Percentiles rank a stretch among this genome's conserved stretches.
Conservation (phyloP, 2,113 vertebrate species). For the Uropsilus gracilis region DNA sequence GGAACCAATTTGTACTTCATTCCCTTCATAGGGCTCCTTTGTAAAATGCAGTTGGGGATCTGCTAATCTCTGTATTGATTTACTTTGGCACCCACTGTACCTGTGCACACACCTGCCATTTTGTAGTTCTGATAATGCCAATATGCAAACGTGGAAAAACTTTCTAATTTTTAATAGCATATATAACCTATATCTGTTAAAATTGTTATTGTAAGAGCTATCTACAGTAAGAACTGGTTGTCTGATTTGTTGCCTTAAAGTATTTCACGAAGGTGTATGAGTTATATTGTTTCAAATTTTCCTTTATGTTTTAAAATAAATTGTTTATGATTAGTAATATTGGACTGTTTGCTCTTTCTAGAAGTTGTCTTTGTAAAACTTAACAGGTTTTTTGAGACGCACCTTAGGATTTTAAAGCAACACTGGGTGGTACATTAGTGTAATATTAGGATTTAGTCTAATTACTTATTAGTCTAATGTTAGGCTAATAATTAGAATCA, state of each 20-base stretch:
- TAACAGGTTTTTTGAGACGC: background rate
- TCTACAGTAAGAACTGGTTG: background rate
- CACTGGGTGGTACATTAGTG: background rate
- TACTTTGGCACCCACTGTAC: too few relatives aligned
- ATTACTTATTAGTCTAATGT: background rate
- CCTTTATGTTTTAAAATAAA: slow-evolving; percentile 28
- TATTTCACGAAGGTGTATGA: background rate
- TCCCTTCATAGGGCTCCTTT: too few relatives aligned
- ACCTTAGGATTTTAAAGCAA: background rate
- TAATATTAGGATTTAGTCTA: background rate
- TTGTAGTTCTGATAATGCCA: background rate
- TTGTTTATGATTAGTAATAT: background rate
- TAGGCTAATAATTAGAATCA: background rate
- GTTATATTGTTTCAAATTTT: background rate
- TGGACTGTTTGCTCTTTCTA: background rate
- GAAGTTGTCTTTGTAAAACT: background rate
- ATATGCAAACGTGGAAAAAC: background rate
- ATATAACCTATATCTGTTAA: slow-evolving; percentile 6
- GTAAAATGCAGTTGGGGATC: too few relatives aligned
- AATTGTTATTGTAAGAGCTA: background rate
- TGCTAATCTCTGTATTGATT: too few relatives aligned
- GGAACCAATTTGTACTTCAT: too few relatives aligned
- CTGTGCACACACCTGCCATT: too few relatives aligned
- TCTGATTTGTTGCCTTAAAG: background rate
- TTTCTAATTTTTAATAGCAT: slow-evolving; percentile 16